Evolutionary conservation across 1,140 invertebrate species (phyloP), one percentile per base, ranked within the genome.

Genomic region (Lithobius niger): DNA sequence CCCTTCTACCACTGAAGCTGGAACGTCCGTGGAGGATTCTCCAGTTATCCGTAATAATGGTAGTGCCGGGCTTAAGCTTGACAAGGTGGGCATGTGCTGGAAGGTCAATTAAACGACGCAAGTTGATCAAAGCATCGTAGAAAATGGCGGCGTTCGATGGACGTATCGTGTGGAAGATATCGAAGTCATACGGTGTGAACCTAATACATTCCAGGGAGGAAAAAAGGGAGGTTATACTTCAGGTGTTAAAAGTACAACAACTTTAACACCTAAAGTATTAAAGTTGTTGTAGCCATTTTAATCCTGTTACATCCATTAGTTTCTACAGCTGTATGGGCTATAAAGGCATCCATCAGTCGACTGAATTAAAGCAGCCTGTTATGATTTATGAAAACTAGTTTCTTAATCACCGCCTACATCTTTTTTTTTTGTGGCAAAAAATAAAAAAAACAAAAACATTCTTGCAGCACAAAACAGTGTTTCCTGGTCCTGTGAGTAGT

Each of bases 11-110:
- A n/a, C n/a, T n/a, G n/a, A n/a, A n/a, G n/a, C n/a, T n/a, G n/a
- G n/a, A n/a, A n/a, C n/a, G n/a, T n/a, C n/a, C n/a, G n/a, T n/a
- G n/a, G n/a, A n/a, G n/a, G n/a, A n/a, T 19, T 51, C 49, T 26
- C 49, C 49, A 51, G 22, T 51, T 51, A 19, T 51, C 49, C 22
- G 49, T 51, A 13, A 51, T 26, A 19, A 51, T 13, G 27, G 27
- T 26, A 26, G 49, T 51, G 22, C 49, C 49, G 4, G 49, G 49
- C 19, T 51, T 51, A 13, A 51, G 22, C 13, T 51, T 19, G n/a
- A 51, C 3, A 19, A 19, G 27, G 19, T 51, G 49, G 16, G 22
- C 22, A 26, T 51, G 22, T 16, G 22, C 27, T 6, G 4, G 6
- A 31, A 26, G n/a, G 4, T 51, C 10, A 6, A 51, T 40, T 51